Evolutionary conservation across 1,140 invertebrate genomes (phyloP), one percentile per base, ranked within the genome.

Genomic region (Bathynomus jamesi): DNA sequence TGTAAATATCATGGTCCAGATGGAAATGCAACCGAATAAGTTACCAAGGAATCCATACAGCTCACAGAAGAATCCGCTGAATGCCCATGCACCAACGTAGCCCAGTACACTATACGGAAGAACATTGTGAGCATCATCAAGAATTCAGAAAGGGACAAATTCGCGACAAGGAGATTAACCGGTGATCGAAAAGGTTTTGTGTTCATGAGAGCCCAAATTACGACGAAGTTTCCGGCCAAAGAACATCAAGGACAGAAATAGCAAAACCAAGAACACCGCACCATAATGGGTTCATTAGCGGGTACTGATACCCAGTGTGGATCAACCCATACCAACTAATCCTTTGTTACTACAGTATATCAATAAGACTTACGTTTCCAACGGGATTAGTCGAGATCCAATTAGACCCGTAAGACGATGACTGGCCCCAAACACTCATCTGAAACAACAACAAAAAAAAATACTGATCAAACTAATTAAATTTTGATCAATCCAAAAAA

Each of bases 61-160:
- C 80, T 93, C 88, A 80, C 92, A 94, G n/a, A n/a, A n/a, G n/a
- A n/a, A n/a, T n/a, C n/a, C n/a, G n/a, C n/a, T n/a, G n/a, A n/a
- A n/a, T n/a, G 81, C 91, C 89, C 67, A 91, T 82, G 31, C 89
- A 88, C 67, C 90, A 87, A 86, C 66, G 75, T 24, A 61, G 31
- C 77, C 77, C 78, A 11, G 64, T 40, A 24, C 68, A 92, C 87
- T 90, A 93, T 93, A 70, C 91, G 86, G 28, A 91, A 91, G 72
- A 89, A 87, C 79, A 80, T 81, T 17, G 78, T 78, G 46, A 78
- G 76, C 80, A 81, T 81, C 89, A 95, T 94, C 29, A 89, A 81
- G 79, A 95, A 93, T 79, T 95, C 92, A 13, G 90, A 92, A 80
- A 94, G 89, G 8, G 92, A 91, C 77, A 94, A 84, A 82, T 93